Percentiles rank a stretch among this genome's conserved stretches.
These are phyloP conservation scores for Pheosia gnoma DNA, from an alignment of 2,888 invertebrate species.

Conservation along the genomic window DNA sequence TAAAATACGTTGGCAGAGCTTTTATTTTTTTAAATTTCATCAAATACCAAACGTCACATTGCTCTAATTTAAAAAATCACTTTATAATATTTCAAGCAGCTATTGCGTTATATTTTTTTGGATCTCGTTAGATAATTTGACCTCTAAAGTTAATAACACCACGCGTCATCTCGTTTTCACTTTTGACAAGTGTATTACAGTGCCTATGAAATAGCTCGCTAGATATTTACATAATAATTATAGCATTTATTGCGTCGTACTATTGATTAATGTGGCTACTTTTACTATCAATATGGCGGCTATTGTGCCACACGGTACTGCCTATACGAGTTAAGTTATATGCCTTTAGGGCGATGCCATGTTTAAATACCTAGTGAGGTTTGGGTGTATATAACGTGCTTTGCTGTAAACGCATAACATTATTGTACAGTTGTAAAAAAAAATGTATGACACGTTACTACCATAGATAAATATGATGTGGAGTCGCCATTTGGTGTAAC, in stretches of 20 bases:
- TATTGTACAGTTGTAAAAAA: too few species aligned
- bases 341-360: not conserved
- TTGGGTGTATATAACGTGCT: too few species aligned
- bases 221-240: slow-evolving; percentile 3
- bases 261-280: not conserved
- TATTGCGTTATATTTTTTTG: not conserved
- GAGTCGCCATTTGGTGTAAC: too few species aligned
- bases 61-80: too few species aligned
- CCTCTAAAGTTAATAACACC: not conserved
- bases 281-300: not conserved
- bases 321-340: not conserved
- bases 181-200: not conserved
- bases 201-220: not conserved
- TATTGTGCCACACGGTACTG: not conserved
- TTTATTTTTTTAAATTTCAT: too few species aligned
- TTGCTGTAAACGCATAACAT: too few species aligned
- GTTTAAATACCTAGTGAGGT: not conserved
- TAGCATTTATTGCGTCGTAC: not conserved
- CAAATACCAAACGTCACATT: too few species aligned
- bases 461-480: too few species aligned
- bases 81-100: too few species aligned
- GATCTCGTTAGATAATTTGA: not conserved
- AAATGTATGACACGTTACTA: too few species aligned
- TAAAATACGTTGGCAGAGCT: too few species aligned
- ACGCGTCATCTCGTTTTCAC: not conserved